phyloP scores from a whole-genome alignment of 2,797 vertebrate genomes.

The Mormyrus proboscirostris region DNA sequence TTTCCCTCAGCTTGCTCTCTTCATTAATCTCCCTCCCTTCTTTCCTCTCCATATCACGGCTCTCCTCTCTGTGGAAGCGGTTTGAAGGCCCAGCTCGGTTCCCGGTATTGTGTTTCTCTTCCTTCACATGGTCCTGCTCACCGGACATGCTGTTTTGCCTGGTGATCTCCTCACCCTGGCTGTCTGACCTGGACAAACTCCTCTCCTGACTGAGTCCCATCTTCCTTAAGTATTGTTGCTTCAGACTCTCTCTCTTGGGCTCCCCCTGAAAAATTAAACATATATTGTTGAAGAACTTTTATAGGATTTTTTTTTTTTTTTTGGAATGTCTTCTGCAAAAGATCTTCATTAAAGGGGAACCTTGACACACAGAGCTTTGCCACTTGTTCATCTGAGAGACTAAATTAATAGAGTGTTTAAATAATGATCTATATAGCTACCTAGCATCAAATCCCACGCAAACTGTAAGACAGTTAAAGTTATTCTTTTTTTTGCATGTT shows the following conservation, averaged over 20 bases:
- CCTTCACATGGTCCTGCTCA: conserved; percentile 40
- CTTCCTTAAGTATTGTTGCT: conserved; percentile 65
- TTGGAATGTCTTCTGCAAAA: background rate
- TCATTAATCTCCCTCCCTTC: conserved; percentile 62
- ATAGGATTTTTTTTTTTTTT: background rate
- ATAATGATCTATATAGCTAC: background rate
- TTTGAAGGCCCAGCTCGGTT: conserved; percentile 15
- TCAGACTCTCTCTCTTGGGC: conserved; percentile 61
- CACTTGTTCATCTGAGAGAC: background rate
- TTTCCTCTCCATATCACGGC: conserved; percentile 56
- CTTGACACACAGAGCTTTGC: background rate
- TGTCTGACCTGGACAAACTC: conserved; percentile 38
- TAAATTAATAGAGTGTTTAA: background rate
- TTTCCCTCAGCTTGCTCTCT: conserved; percentile 53
- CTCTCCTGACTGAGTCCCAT: conserved; percentile 65
- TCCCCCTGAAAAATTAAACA: conserved; percentile 48
- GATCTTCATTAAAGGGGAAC: background rate
- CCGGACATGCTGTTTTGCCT: conserved; percentile 43
- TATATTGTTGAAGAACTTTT: background rate
- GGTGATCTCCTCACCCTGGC: conserved; percentile 38
- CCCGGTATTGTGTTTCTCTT: conserved; percentile 42
- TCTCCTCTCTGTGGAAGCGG: conserved; percentile 36
- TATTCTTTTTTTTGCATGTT: background rate
- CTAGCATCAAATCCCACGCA: background rate
- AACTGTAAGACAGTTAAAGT: background rate